Evolutionary conservation across 2,888 invertebrate genomes (phyloP), one percentile per base, ranked within the genome.

Genomic region (Oscheius sp.): DNA sequence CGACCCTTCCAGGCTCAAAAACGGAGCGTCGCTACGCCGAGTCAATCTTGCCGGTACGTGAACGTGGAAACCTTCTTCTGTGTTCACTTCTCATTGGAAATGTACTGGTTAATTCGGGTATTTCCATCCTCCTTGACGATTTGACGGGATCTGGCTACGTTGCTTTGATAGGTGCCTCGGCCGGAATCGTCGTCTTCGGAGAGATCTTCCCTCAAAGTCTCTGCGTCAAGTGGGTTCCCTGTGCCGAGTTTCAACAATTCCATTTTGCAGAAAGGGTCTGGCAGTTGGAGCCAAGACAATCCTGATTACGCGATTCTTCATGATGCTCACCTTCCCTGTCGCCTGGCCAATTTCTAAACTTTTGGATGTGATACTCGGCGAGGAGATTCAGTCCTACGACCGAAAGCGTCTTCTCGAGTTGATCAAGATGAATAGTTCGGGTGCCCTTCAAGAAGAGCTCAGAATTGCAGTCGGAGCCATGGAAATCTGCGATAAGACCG

Each of bases 351-450:
- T 96, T 79, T 78, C 82, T 2, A 76, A 73, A 78, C 33, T 86
- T n/a, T 79, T 88, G 53, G 88, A 88, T 68, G 74, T 65, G 47
- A 76, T 88, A 48, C 75, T 88, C 21, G 99, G 99, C 2, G 97
- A 98, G 90, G 98, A 99, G 91, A 96, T 99, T 79, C 97, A 97
- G 72, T 95, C 96, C 0, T 99, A 98, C 91, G 97, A 96, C 89
- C 92, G 98, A 73, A 97, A 98, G 89, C 93, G 97, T 62, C 92
- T 99, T 33, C 96, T 96, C 91, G 98, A 98, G 89, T 92, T 99
- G 55, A 94, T 99, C 66, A 86, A 86, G 71, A 80, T 87, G 76
- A 76, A 74, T 32, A 68, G 48, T 33, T 33, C 21, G 11, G 74
- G 57, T 2, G 70, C 32, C n/a, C 21, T 60, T 2, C 80, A 85